phyloP scores from a whole-genome alignment of 2,888 invertebrate species.

The Agapostemon virescens region DNA sequence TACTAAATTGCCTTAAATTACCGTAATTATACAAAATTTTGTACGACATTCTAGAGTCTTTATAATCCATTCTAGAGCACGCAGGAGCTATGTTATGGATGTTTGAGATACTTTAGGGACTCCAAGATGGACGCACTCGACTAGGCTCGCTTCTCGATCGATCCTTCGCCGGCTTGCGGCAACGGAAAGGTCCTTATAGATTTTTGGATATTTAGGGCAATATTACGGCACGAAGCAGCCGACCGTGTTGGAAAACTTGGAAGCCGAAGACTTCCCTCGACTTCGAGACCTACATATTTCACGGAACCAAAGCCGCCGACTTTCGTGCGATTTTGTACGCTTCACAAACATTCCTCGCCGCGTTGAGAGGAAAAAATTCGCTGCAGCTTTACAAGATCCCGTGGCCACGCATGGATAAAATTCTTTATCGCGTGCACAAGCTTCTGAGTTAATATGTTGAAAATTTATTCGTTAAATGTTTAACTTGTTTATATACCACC shows the following conservation, averaged over 20 bases:
- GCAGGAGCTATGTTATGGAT: not conserved
- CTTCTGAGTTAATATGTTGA: not conserved
- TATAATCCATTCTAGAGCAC: conserved; percentile 2
- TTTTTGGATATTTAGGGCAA: conserved; percentile 53
- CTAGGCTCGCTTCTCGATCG: conserved; percentile 25
- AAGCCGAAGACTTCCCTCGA: conserved; percentile 9
- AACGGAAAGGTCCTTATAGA: conserved; percentile 26
- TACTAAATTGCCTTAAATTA: not conserved
- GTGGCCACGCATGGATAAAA: not conserved
- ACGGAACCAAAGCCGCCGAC: conserved; percentile 3
- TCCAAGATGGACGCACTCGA: not conserved
- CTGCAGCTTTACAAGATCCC: too few relatives aligned
- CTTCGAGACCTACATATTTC: conserved; percentile 7
- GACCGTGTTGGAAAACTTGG: not conserved
- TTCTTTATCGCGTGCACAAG: not conserved
- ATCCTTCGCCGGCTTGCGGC: conserved; percentile 3
- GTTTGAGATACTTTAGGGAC: conserved; percentile 18
- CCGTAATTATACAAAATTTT: not conserved
- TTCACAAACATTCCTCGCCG: conserved; percentile 1
- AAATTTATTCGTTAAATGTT: too few relatives aligned
- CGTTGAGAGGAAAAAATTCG: not conserved
- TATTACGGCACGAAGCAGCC: conserved; percentile 24
- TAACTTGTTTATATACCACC: not conserved
- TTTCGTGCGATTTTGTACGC: conserved; percentile 1
- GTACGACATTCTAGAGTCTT: not conserved